phyloP scores from a whole-genome alignment of 2,797 vertebrate genomes.

The Delichon dasypus region DNA sequence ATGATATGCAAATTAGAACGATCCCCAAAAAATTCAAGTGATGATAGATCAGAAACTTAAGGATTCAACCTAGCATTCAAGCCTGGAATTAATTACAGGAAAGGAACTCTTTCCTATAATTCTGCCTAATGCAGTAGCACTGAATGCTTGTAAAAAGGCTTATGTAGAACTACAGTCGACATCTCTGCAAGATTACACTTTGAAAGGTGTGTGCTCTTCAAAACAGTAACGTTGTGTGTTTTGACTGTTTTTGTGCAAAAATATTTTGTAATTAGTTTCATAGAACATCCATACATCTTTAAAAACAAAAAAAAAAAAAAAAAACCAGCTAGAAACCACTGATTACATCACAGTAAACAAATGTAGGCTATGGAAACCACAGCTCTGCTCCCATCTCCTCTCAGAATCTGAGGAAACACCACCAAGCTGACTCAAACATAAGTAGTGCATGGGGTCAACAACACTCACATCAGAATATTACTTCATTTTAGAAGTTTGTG shows the following conservation, averaged over 20 bases:
- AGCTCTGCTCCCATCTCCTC: neutral
- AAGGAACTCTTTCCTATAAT: neutral
- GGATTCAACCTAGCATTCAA: neutral
- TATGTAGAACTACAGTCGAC: neutral
- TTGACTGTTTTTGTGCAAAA: neutral
- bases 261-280: neutral
- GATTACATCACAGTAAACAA: neutral
- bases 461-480: neutral
- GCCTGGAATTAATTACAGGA: neutral
- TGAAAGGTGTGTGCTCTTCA: neutral
- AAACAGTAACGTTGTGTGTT: neutral
- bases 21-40: neutral
- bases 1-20: neutral
- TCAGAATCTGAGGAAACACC: neutral
- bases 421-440: slow-evolving; percentile 27
- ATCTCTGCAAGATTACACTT: neutral
- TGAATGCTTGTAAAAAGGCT: neutral
- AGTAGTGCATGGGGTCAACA: neutral
- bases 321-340: neutral
- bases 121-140: neutral
- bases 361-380: neutral
- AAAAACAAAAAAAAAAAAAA: too few species aligned
- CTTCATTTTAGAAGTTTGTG: neutral
- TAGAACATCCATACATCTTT: neutral
- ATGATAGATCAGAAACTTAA: neutral